Percentiles rank a stretch among this genome's conserved stretches.
Conservation (phyloP, 2,797 vertebrate genomes). For the Chloroceryle amazona region DNA sequence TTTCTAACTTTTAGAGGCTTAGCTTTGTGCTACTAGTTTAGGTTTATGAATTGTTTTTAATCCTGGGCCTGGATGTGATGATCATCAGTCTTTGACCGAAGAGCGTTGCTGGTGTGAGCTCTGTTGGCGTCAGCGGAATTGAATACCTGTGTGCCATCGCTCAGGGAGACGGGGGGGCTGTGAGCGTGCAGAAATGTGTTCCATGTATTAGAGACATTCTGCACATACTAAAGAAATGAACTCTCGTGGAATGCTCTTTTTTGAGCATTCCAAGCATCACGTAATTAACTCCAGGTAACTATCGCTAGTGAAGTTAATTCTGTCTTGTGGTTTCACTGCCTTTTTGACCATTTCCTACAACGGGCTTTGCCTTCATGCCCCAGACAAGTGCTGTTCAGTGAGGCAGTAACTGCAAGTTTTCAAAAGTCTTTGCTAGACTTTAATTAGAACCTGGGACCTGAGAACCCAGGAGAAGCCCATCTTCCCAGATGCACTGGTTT, state of each 20-base stretch:
- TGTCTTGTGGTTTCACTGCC: neutral
- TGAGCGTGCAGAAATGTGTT: neutral
- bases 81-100: fast-evolving
- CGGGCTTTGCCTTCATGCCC: neutral
- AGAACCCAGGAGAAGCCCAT: neutral
- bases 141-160: neutral
- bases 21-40: neutral
- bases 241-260: neutral
- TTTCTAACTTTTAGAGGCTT: neutral
- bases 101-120: neutral
- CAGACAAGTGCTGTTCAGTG: neutral
- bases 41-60: neutral
- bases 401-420: neutral
- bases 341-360: neutral
- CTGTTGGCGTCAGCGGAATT: neutral
- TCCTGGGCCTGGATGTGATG: neutral
- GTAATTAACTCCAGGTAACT: neutral
- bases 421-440: neutral
- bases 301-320: neutral
- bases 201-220: neutral
- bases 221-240: fast-evolving
- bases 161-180: neutral
- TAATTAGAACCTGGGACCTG: neutral
- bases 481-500: neutral
- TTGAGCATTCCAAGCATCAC: fast-evolving